Base-by-base conservation (phyloP, 2,888 invertebrate species). In the Ecdyonurus torrentis region DNA sequence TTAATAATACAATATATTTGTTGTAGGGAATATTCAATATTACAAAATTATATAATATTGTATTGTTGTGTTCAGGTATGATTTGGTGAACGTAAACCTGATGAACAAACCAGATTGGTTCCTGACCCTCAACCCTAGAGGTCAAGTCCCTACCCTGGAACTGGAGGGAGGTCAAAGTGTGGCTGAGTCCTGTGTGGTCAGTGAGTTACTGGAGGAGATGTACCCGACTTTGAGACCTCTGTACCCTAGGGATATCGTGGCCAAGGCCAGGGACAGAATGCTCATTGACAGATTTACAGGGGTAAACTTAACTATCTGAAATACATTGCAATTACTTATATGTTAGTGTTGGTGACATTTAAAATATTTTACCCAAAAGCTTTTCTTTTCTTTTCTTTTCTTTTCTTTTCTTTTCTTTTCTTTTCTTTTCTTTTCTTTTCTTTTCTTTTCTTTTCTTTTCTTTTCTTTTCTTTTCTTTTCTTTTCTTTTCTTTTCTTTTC, bases 61-160 rank as follows among this genome's bases (percentile, higher is more conserved):
- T n/a, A n/a, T n/a, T n/a, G n/a, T n/a, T n/a, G n/a, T n/a, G 20
- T 7, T 18, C 58, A 83, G 80, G 64, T 84, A 89, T 70, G 89
- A 91, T 70, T 77, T 81, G 19, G 82, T 90, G 50, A 86, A 83
- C 71, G 70, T 75, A 37, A 72, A 74, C 61, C 69, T 74, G 67
- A 81, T 82, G 22, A 78, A 84, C 61, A 91, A 91, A 72, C 92
- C 92, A 0, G 89, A 89, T 69, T 92, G 92, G 92, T 78, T 86
- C 18, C 73, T 80, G n/a, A 80, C 81, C 2, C 72, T 70, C 65
- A 73, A 71, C 61, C 73, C 73, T 3, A 66, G 70, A 2, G 74
- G 73, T 65, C 85, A 85, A 71, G 88, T 91, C 24, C 92, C 92
- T 7, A 85, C 87, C 1, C 71, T 92, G 53, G 87, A 91, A 71